Evolutionary conservation across 2,797 vertebrate genomes (phyloP).

Genomic region (Limosa lapponica): DNA sequence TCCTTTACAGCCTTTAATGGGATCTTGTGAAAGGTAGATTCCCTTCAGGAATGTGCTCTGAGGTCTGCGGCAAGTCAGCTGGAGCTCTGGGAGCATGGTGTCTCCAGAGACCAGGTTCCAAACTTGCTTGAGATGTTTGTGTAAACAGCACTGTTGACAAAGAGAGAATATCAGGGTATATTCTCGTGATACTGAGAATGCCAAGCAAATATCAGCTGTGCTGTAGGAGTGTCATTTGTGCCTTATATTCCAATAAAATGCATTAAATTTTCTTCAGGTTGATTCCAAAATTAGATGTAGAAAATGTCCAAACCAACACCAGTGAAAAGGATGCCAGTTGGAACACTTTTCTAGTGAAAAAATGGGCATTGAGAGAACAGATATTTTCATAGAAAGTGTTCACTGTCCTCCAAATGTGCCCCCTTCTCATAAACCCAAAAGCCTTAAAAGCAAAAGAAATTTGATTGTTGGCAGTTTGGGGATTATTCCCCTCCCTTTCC

Average conservation of each 20-base stretch:
- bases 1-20: conserved; percentile 10
- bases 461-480: conserved; percentile 26
- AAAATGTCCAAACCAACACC: background rate
- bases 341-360: background rate
- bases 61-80: background rate
- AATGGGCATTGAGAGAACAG: background rate
- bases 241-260: background rate
- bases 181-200: background rate
- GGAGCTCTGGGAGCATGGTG: background rate
- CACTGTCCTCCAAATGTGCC: background rate
- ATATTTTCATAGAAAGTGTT: conserved; percentile 10
- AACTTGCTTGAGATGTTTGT: background rate
- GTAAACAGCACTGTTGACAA: background rate
- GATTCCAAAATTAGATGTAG: background rate
- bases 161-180: background rate
- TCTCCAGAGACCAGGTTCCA: background rate
- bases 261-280: background rate
- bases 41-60: background rate
- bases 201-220: background rate
- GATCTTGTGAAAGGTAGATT: background rate
- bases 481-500: conserved; percentile 39
- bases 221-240: background rate
- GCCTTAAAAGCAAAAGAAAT: background rate
- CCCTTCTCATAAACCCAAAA: background rate
- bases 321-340: background rate